These are phyloP conservation scores for Seriola dumerili DNA, from an alignment of 2,113 vertebrate species.

Conservation along the genomic window DNA sequence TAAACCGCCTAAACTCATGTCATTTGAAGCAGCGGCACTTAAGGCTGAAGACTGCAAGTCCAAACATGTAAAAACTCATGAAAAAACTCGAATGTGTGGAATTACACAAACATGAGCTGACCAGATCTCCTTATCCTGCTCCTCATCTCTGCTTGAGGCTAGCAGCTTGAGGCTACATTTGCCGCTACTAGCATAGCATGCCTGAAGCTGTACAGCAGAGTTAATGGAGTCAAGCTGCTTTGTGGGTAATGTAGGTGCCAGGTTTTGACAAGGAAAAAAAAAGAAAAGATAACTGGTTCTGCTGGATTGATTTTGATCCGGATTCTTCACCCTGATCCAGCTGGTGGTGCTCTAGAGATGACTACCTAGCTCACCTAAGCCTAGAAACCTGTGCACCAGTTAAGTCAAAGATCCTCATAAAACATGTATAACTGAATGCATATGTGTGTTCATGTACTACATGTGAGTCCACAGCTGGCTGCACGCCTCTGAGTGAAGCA, in stretches of 20 bases:
- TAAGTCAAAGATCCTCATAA: constrained; percentile 4
- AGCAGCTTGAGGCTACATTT: background rate
- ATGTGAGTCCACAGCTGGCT: background rate
- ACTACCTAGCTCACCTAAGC: background rate
- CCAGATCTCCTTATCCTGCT: background rate
- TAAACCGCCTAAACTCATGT: too few species aligned
- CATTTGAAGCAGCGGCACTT: too few species aligned
- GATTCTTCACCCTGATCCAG: background rate
- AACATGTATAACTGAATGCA: constrained; percentile 7
- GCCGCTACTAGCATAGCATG: background rate
- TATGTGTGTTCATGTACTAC: background rate
- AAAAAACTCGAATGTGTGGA: background rate
- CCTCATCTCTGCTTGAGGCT: background rate
- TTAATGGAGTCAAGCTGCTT: background rate
- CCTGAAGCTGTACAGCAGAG: background rate
- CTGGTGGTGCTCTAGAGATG: background rate
- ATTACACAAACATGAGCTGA: background rate
- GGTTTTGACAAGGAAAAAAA: background rate
- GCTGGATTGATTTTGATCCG: background rate
- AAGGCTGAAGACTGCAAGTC: background rate
- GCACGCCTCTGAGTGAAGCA: background rate
- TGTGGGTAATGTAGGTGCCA: background rate
- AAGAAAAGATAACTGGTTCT: background rate
- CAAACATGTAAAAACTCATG: background rate
- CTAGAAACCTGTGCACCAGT: background rate